phyloP scores from a whole-genome alignment of 2,888 invertebrate species.

The Mongoloraphidia duomilia region DNA sequence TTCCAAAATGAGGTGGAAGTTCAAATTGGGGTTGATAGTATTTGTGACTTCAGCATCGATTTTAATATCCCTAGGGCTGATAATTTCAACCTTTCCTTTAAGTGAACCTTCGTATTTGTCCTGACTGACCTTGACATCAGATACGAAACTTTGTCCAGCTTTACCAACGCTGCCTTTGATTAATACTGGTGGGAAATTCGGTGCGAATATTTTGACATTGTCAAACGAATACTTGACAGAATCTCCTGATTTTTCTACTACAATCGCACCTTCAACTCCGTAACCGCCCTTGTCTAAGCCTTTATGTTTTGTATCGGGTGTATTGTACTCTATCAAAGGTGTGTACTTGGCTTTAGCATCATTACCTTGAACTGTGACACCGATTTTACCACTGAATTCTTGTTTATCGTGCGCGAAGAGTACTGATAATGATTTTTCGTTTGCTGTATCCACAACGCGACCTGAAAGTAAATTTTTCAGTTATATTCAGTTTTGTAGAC shows the following conservation, averaged over 20 bases:
- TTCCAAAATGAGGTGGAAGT: slow-evolving; percentile 45
- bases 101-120: slow-evolving; percentile 33
- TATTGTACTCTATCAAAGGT: slow-evolving; percentile 52
- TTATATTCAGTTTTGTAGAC: no score
- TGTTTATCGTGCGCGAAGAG: slow-evolving; percentile 40
- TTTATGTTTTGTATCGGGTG: slow-evolving; percentile 37
- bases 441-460: slow-evolving; percentile 38
- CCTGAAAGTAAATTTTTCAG: slow-evolving; percentile 2
- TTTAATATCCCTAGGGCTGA: slow-evolving; percentile 30
- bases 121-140: slow-evolving; percentile 36
- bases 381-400: slow-evolving; percentile 47
- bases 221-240: slow-evolving; percentile 41
- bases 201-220: slow-evolving; percentile 34
- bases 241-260: slow-evolving; percentile 28
- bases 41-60: slow-evolving; percentile 39
- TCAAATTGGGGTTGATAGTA: slow-evolving; percentile 41
- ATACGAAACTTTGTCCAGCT: slow-evolving; percentile 27
- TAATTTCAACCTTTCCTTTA: slow-evolving; percentile 30
- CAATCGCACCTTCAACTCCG: slow-evolving; percentile 36
- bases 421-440: slow-evolving; percentile 43
- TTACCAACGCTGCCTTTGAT: slow-evolving; percentile 36
- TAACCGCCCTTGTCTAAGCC: slow-evolving; percentile 25
- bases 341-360: slow-evolving; percentile 40
- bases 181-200: slow-evolving; percentile 29
- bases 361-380: slow-evolving; percentile 44